Percentiles rank a stretch among this genome's conserved stretches.
These are phyloP conservation scores for Prionailurus bengalensis DNA, from an alignment of 2,113 vertebrate genomes.

Conservation along the genomic window DNA sequence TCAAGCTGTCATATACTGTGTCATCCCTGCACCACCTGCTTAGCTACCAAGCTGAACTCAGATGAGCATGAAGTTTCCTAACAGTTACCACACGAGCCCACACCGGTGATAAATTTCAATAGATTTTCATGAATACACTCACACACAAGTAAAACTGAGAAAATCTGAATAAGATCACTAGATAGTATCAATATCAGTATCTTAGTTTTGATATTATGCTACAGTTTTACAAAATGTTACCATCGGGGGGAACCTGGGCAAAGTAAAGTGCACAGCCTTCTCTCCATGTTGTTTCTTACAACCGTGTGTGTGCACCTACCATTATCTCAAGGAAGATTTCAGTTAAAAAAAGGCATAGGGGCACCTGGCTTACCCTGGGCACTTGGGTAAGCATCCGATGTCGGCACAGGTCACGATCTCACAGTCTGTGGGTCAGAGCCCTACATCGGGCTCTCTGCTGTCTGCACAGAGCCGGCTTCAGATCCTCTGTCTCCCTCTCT, in stretches of 20 bases:
- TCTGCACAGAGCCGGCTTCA: too few relatives aligned
- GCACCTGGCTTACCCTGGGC: too few relatives aligned
- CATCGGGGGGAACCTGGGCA: not conserved
- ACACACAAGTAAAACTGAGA: not conserved
- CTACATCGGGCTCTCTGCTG: too few relatives aligned
- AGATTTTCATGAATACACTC: not conserved
- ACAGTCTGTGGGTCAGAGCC: too few relatives aligned
- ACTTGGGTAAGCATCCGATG: too few relatives aligned
- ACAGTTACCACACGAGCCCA: not conserved
- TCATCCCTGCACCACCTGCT: not conserved
- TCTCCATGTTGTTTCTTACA: conserved; percentile 2
- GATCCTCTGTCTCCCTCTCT: too few relatives aligned
- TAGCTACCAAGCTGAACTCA: not conserved
- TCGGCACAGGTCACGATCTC: too few relatives aligned
- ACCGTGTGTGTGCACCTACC: not conserved
- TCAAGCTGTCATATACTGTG: not conserved
- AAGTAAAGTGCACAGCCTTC: not conserved
- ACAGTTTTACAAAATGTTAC: not conserved
- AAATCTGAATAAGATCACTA: not conserved
- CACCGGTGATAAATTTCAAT: not conserved
- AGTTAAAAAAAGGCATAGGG: not conserved
- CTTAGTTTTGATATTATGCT: not conserved
- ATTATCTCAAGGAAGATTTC: not conserved
- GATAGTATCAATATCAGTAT: not conserved
- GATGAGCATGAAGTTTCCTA: not conserved